These are phyloP conservation scores for Dorcus parallelipipedus DNA, from an alignment of 2,888 invertebrate species.

Conservation along the genomic window DNA sequence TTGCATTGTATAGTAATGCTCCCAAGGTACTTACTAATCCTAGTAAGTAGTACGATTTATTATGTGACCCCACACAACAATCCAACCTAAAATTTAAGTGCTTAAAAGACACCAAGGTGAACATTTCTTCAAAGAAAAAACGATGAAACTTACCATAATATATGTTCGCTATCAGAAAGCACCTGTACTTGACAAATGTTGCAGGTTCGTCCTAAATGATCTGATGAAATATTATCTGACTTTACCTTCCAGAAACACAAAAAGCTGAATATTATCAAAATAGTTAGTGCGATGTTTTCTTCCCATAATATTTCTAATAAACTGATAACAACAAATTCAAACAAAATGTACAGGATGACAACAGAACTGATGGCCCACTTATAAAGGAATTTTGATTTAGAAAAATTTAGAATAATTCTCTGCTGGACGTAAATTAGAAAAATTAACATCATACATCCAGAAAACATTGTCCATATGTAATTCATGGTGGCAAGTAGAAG, in stretches of 20 bases:
- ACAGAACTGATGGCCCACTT: slow-evolving; percentile 72
- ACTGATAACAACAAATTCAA: slow-evolving; percentile 68
- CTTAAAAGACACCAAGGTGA: slow-evolving; percentile 19
- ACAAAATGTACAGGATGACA: slow-evolving; percentile 62
- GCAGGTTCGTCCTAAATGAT: slow-evolving; percentile 32
- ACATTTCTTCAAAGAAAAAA: slow-evolving; percentile 32
- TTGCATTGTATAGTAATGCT: slow-evolving; percentile 70
- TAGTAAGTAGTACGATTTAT: slow-evolving; percentile 70
- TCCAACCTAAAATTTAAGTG: slow-evolving; percentile 63
- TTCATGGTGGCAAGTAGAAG: slow-evolving; percentile 52
- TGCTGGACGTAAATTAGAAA: slow-evolving; percentile 28
- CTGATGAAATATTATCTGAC: slow-evolving; percentile 28
- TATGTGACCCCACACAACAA: slow-evolving; percentile 78
- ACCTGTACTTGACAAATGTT: slow-evolving; percentile 60
- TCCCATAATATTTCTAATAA: slow-evolving; percentile 66
- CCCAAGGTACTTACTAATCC: slow-evolving; percentile 64
- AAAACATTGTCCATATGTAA: slow-evolving; percentile 44
- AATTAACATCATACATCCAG: slow-evolving; percentile 37
- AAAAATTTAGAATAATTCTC: slow-evolving; percentile 19
- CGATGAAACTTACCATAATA: slow-evolving; percentile 6
- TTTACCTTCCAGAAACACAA: slow-evolving; percentile 48
- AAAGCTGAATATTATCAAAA: slow-evolving; percentile 50
- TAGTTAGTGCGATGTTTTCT: slow-evolving; percentile 59
- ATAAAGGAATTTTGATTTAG: slow-evolving; percentile 69
- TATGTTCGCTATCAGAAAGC: slow-evolving; percentile 48